phyloP scores from a whole-genome alignment of 2,888 invertebrate species.

The Acrobeloides nanus region DNA sequence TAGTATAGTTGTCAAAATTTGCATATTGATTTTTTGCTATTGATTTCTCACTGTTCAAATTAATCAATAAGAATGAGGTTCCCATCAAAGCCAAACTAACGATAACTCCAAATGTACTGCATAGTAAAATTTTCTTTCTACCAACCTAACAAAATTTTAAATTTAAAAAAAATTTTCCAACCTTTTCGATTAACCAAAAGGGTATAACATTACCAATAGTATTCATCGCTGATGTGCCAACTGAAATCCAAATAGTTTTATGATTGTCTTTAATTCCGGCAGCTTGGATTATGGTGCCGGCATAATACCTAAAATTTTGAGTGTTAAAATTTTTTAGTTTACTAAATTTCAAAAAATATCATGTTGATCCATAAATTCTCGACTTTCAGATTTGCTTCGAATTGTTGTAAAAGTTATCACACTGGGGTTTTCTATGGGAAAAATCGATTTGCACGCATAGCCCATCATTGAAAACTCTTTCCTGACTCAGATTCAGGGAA shows the following conservation, averaged over 20 bases:
- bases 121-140: constrained; percentile 32
- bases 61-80: constrained; percentile 34
- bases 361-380: too few relatives aligned
- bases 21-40: not conserved
- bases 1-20: not conserved
- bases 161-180: too few relatives aligned
- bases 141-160: too few relatives aligned
- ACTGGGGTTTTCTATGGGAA: too few relatives aligned
- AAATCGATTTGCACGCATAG: too few relatives aligned
- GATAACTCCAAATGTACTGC: constrained; percentile 34
- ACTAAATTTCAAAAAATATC: too few relatives aligned
- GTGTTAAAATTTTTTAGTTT: too few relatives aligned
- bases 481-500: too few relatives aligned
- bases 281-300: constrained; percentile 40
- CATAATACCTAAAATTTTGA: constrained; percentile 31
- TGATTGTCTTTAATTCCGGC: constrained; percentile 43
- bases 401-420: too few relatives aligned
- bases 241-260: constrained; percentile 42
- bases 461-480: too few relatives aligned
- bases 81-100: constrained; percentile 35
- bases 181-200: constrained; percentile 24
- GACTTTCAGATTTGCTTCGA: too few relatives aligned
- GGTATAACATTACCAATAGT: constrained; percentile 21
- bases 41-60: constrained; percentile 19
- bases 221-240: constrained; percentile 13